phyloP scores from a whole-genome alignment of 2,113 vertebrate species.

The Rhineura floridana region DNA sequence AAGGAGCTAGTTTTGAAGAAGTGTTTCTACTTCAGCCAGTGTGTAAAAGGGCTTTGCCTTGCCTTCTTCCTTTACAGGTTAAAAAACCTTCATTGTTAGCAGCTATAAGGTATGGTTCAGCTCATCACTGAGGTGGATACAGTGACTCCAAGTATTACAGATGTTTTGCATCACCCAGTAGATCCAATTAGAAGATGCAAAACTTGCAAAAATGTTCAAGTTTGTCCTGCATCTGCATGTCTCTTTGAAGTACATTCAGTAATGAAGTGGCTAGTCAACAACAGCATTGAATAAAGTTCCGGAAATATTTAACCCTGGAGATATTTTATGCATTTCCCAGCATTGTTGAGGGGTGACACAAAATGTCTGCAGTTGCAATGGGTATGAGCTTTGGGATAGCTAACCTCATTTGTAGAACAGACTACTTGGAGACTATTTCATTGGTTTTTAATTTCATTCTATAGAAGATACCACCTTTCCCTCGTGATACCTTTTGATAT shows the following conservation, averaged over 20 bases:
- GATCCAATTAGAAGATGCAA: not conserved
- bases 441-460: not conserved
- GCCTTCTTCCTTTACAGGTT: not conserved
- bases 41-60: not conserved
- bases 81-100: not conserved
- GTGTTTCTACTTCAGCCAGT: not conserved
- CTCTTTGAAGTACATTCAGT: not conserved
- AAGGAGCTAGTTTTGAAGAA: too few species aligned
- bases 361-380: not conserved
- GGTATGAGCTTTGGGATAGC: not conserved
- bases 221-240: not conserved
- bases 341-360: not conserved
- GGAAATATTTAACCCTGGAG: not conserved
- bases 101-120: not conserved
- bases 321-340: too few species aligned
- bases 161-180: not conserved
- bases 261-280: not conserved
- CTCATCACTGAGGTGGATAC: not conserved
- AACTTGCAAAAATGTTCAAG: not conserved
- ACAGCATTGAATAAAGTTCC: not conserved
- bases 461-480: not conserved
- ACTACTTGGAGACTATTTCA: not conserved
- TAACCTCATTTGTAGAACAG: not conserved
- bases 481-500: too few species aligned
- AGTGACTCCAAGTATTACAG: not conserved